A percentile compares a stretch with the other conserved stretches of the same genome.
Evolutionary conservation across 2,797 vertebrate species (phyloP).

Genomic region (Coracias cyanogaster): DNA sequence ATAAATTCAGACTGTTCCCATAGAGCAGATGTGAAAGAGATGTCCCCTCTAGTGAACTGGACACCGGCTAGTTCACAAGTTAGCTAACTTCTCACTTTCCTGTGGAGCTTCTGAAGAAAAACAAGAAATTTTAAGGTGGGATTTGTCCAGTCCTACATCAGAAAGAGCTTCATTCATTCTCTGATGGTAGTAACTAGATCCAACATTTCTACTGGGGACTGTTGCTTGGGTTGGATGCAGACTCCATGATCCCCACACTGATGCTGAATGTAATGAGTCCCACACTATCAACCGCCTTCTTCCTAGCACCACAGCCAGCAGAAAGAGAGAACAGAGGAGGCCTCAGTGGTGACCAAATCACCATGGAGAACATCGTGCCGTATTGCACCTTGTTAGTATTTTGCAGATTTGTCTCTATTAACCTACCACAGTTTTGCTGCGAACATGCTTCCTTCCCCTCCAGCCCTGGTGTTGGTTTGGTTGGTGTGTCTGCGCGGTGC

Average conservation of each 20-base stretch:
- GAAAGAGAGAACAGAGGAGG: not conserved
- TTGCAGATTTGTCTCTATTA: not conserved
- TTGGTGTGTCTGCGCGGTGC: not conserved
- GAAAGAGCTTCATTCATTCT: not conserved
- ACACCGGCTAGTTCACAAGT: not conserved
- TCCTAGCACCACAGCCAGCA: not conserved
- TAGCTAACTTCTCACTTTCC: not conserved
- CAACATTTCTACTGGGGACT: not conserved
- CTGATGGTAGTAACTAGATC: not conserved
- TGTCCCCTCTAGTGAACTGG: not conserved
- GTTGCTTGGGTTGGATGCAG: not conserved
- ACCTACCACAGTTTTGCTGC: not conserved
- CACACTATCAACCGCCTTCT: rapidly evolving
- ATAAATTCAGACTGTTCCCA: not conserved
- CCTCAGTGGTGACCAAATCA: rapidly evolving
- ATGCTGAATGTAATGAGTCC: not conserved
- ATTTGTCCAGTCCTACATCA: not conserved
- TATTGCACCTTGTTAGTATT: not conserved
- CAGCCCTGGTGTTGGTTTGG: not conserved
- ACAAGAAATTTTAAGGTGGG: not conserved
- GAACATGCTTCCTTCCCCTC: not conserved
- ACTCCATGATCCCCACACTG: too few relatives aligned
- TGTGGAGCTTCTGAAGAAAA: not conserved
- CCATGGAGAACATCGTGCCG: not conserved
- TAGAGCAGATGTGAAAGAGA: not conserved